Percentiles rank a stretch among this genome's conserved stretches.
Conservation (phyloP, 2,797 vertebrate genomes). For the Gobionotothen gibberifrons region DNA sequence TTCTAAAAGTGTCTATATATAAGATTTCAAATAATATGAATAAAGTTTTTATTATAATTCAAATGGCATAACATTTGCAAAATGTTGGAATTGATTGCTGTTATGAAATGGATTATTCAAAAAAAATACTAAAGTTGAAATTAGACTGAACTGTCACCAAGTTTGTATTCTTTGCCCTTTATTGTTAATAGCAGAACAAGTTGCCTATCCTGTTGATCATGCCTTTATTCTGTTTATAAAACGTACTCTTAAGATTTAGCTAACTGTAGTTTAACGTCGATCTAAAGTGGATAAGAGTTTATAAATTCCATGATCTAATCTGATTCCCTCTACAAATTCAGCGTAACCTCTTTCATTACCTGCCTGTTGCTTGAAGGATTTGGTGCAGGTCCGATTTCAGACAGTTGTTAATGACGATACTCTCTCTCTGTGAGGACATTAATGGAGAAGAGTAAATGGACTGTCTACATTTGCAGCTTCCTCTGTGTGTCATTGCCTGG, state of each 20-base stretch:
- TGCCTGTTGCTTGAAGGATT: background rate
- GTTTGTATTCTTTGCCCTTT: too few species aligned
- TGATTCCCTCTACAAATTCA: background rate
- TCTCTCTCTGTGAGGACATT: conserved; percentile 4
- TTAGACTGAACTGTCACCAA: too few species aligned
- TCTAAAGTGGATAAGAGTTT: background rate
- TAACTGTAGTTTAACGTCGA: background rate
- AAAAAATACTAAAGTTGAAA: too few species aligned
- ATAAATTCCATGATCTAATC: background rate
- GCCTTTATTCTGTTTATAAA: background rate
- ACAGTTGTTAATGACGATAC: conserved; percentile 1
- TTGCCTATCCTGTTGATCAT: background rate
- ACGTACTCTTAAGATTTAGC: background rate
- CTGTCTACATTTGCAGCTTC: conserved; percentile 9
- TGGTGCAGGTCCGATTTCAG: background rate
- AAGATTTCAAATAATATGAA: too few species aligned
- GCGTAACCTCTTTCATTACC: background rate
- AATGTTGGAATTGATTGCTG: too few species aligned
- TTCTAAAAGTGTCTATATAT: too few species aligned
- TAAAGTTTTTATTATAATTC: too few species aligned
- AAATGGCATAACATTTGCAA: too few species aligned
- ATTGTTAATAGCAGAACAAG: too few species aligned
- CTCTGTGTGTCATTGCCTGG: conserved; percentile 10
- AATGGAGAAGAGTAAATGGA: conserved; percentile 9
- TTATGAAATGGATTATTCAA: too few species aligned